Percentiles rank a stretch among this genome's conserved stretches.
Conservation (phyloP, 1,140 invertebrate species). For the Orchesella cincta region DNA sequence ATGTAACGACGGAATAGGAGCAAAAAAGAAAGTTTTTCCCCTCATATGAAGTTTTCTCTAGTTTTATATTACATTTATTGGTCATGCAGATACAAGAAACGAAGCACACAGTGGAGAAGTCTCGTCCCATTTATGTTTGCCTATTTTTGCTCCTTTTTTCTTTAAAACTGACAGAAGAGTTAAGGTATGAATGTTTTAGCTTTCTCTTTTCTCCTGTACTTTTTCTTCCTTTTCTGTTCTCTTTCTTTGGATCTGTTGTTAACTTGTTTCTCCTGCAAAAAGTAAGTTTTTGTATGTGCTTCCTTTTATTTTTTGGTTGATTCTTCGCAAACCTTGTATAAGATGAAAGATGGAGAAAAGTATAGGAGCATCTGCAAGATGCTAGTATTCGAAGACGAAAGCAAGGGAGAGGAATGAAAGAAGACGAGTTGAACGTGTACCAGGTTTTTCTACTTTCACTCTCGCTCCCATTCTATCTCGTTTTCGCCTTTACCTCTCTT, state of each 20-base stretch:
- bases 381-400: not conserved
- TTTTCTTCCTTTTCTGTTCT: not conserved
- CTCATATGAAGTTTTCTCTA: not conserved
- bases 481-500: not conserved
- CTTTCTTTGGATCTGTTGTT: not conserved
- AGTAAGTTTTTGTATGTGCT: not conserved
- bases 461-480: not conserved
- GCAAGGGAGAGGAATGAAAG: not conserved
- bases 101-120: not conserved
- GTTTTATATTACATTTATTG: constrained; percentile 8
- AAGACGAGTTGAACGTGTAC: constrained; percentile 7
- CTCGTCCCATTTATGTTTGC: not conserved
- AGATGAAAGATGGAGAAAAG: not conserved
- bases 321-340: not conserved
- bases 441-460: not conserved
- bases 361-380: not conserved
- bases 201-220: not conserved
- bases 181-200: not conserved
- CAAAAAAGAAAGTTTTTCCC: not conserved
- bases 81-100: not conserved
- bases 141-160: not conserved
- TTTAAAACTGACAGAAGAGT: not conserved
- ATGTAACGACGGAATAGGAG: not conserved
- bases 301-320: not conserved
- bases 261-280: not conserved